Conservation (phyloP, 2,797 vertebrate genomes). For the Falco berigora region DNA sequence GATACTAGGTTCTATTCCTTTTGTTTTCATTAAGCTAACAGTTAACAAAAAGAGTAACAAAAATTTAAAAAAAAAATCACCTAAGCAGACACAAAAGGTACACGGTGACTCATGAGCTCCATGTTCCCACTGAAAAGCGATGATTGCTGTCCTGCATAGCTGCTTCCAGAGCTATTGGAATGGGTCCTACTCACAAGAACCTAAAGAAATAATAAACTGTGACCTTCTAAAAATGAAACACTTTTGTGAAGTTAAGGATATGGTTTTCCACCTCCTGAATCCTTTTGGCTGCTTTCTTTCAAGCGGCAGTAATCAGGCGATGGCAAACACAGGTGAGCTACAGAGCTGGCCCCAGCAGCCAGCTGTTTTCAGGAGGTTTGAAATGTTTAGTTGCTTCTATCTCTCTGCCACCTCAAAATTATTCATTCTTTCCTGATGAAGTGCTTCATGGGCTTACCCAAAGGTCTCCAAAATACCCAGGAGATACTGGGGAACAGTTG, state of each 20-base stretch:
- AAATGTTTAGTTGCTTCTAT: not conserved
- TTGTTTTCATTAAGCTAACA: not conserved
- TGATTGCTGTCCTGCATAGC: fast-evolving
- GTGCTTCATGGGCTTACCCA: not conserved
- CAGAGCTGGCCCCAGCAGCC: not conserved
- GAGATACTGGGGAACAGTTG: not conserved
- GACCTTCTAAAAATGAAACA: not conserved
- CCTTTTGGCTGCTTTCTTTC: not conserved
- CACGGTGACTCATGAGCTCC: not conserved
- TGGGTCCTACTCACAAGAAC: not conserved
- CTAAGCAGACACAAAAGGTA: not conserved
- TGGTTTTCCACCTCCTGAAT: not conserved
- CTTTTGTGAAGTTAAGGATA: not conserved
- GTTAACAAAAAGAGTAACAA: not conserved
- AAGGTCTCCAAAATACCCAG: not conserved
- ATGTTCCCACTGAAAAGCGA: not conserved
- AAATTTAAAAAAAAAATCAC: not conserved
- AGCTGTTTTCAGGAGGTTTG: not conserved
- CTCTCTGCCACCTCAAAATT: not conserved
- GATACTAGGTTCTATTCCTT: not conserved
- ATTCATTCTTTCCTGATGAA: not conserved
- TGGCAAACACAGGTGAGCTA: not conserved
- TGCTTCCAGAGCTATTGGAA: not conserved
- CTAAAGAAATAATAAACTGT: not conserved
- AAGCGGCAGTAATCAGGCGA: fast-evolving